These are phyloP conservation scores for Chloebia gouldiae DNA, from an alignment of 2,113 vertebrate genomes.

Conservation along the genomic window DNA sequence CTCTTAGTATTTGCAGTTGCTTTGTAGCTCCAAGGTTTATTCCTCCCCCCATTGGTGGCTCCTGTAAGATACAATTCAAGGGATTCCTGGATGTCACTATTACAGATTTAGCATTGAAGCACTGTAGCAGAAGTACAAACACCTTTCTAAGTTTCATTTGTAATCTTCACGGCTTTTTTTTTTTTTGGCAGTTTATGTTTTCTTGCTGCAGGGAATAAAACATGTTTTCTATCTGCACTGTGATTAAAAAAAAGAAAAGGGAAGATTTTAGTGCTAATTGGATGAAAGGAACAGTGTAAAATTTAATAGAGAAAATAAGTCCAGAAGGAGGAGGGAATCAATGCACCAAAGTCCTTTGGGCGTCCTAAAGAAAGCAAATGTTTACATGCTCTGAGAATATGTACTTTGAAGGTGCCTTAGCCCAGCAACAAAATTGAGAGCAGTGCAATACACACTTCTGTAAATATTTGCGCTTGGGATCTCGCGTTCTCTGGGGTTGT, in stretches of 20 bases:
- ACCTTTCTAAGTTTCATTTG: not conserved
- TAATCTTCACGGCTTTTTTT: not conserved
- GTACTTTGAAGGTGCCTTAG: not conserved
- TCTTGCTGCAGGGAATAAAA: not conserved
- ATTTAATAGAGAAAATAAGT: constrained; percentile 27
- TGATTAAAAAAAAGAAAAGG: not conserved
- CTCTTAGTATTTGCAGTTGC: not conserved
- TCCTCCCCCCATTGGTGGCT: not conserved
- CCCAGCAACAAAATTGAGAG: not conserved
- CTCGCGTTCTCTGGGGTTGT: rapidly evolving
- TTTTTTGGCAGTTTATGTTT: not conserved
- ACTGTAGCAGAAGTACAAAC: not conserved
- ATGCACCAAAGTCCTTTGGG: not conserved
- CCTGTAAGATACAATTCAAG: not conserved
- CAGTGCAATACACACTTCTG: too few relatives aligned
- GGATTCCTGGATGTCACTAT: not conserved
- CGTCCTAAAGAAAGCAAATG: not conserved
- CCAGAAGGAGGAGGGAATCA: not conserved
- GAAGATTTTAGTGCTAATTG: constrained; percentile 46
- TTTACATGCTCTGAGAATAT: not conserved
- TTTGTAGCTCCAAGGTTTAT: not conserved
- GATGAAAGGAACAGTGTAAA: constrained; percentile 16
- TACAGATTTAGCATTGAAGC: not conserved
- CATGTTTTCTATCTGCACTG: not conserved
- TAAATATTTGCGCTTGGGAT: not conserved